phyloP scores from a whole-genome alignment of 2,797 vertebrate species.

The Scarus forsteni region DNA sequence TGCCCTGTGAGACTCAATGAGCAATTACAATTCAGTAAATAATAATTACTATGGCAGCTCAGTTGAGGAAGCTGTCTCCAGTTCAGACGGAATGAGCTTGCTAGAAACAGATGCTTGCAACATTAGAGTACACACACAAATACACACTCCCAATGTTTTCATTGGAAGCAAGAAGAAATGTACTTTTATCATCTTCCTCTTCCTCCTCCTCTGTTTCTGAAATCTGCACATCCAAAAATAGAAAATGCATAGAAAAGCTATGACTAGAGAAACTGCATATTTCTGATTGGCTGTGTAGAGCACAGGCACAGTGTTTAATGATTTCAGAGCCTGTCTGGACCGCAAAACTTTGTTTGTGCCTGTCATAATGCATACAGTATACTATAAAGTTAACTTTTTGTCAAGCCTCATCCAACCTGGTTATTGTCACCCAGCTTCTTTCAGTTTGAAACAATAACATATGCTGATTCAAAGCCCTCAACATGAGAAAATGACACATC shows the following conservation, averaged over 20 bases:
- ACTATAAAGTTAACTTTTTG: too few relatives aligned
- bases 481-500: too few relatives aligned
- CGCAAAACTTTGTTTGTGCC: background rate
- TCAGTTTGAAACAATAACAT: too few relatives aligned
- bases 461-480: too few relatives aligned
- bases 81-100: constrained; percentile 28
- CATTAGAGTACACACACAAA: constrained; percentile 3
- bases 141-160: background rate
- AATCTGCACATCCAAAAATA: constrained; percentile 1
- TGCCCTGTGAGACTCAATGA: constrained; percentile 67
- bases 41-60: constrained; percentile 63
- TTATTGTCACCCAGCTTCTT: too few relatives aligned
- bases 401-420: too few relatives aligned
- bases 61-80: constrained; percentile 32
- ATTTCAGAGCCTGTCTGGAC: background rate
- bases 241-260: background rate
- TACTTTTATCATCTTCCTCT: background rate
- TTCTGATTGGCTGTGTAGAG: background rate
- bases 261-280: background rate
- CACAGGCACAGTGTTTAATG: background rate
- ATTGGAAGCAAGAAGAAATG: constrained; percentile 6
- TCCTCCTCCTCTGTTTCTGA: background rate
- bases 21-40: constrained; percentile 78
- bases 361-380: background rate
- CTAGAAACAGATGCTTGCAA: constrained; percentile 20